These are phyloP conservation scores for Graphium colonna DNA, from an alignment of 2,888 invertebrate species.

Conservation along the genomic window DNA sequence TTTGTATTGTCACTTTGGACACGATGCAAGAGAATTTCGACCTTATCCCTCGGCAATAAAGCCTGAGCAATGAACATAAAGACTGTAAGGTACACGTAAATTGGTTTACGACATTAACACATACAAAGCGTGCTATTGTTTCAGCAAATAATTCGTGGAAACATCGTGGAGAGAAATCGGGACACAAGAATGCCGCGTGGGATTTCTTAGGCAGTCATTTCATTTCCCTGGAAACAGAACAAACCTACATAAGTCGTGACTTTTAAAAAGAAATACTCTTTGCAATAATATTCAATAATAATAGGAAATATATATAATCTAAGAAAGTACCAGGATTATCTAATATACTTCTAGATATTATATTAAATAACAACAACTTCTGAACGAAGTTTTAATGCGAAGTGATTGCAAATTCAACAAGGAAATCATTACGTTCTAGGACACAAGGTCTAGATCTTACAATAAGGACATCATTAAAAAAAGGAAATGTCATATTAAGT, in stretches of 20 bases:
- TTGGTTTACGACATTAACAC: constrained; percentile 46
- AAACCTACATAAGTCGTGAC: neutral
- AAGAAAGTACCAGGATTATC: too few relatives aligned
- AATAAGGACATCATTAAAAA: too few relatives aligned
- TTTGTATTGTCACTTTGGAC: constrained; percentile 23
- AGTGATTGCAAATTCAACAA: too few relatives aligned
- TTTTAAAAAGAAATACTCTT: too few relatives aligned
- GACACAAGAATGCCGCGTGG: constrained; percentile 52
- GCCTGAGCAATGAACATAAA: constrained; percentile 19
- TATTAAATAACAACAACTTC: too few relatives aligned
- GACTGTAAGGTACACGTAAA: constrained; percentile 23
- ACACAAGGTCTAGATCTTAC: too few relatives aligned
- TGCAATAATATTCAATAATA: too few relatives aligned
- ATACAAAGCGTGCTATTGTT: constrained; percentile 69
- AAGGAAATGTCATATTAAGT: too few relatives aligned
- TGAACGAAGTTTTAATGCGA: too few relatives aligned
- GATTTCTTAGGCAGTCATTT: constrained; percentile 45
- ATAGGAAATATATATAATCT: too few relatives aligned
- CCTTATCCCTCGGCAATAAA: constrained; percentile 34
- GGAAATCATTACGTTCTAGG: too few relatives aligned
- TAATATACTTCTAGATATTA: too few relatives aligned
- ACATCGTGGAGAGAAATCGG: constrained; percentile 66
- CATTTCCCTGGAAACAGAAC: constrained; percentile 8
- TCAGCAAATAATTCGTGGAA: constrained; percentile 76
- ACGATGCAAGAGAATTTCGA: constrained; percentile 32